These are phyloP conservation scores for Sprattus sprattus DNA, from an alignment of 2,113 vertebrate genomes.

Conservation along the genomic window DNA sequence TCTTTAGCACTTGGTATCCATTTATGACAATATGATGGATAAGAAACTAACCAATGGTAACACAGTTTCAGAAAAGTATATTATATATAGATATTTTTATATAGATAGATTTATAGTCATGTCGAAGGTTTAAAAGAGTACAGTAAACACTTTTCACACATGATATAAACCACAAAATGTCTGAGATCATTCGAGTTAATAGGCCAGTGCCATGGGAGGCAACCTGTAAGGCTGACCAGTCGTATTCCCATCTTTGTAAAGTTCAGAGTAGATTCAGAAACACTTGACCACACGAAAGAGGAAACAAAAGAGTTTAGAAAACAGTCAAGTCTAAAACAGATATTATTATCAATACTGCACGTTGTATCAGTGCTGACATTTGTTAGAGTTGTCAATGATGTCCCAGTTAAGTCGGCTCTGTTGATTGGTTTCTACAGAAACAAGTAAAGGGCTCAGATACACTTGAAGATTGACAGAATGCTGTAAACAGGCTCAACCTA, in stretches of 20 bases:
- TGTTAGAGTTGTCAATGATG: background rate
- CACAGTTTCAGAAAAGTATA: conserved; percentile 92
- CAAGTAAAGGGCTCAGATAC: conserved; percentile 96
- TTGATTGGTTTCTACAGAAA: conserved; percentile 82
- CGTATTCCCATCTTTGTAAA: conserved; percentile 58
- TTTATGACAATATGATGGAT: conserved; percentile 66
- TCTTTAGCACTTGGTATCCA: conserved; percentile 66
- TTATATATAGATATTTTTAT: conserved; percentile 66
- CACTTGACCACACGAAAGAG: conserved; percentile 88
- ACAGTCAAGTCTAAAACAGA: conserved; percentile 98
- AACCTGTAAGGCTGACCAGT: conserved; percentile 31
- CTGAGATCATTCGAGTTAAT: conserved; percentile 89
- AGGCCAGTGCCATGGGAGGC: conserved; percentile 79
- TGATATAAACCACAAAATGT: conserved; percentile 99
- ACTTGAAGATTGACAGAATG: conserved; percentile 92
- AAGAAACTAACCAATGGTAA: conserved; percentile 78
- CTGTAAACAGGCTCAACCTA: conserved; percentile 99
- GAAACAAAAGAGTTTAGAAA: conserved; percentile 95
- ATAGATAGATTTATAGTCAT: conserved; percentile 91
- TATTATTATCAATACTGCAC: conserved; percentile 93
- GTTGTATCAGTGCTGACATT: conserved; percentile 46
- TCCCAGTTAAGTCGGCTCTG: background rate
- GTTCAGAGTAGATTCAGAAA: conserved; percentile 80
- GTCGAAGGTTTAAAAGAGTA: conserved; percentile 99
- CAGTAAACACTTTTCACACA: conserved; percentile 99